Percentiles rank a stretch among this genome's conserved stretches.
phyloP scores from a whole-genome alignment of 2,888 invertebrate genomes.

The Arrhopalites spinosus region DNA sequence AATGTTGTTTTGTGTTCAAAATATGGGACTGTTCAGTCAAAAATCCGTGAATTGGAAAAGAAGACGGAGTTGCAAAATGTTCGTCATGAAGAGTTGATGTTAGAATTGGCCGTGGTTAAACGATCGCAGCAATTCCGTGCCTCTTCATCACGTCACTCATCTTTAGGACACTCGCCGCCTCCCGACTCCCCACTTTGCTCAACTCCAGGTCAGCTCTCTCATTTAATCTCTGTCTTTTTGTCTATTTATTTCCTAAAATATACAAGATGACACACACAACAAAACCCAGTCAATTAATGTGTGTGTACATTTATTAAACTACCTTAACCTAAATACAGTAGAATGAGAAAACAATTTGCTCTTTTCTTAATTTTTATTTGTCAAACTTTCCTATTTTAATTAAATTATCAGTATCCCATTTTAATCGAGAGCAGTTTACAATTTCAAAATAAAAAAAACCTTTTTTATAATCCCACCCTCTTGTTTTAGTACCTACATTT shows the following conservation, averaged over 20 bases:
- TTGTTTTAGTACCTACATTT: too few species aligned
- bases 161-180: slow-evolving; percentile 55
- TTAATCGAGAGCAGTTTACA: too few species aligned
- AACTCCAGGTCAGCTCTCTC: slow-evolving; percentile 53
- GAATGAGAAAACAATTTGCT: too few species aligned
- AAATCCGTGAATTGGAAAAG: slow-evolving; percentile 82
- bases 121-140: slow-evolving; percentile 59
- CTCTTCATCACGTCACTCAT: slow-evolving; percentile 55
- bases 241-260: background rate
- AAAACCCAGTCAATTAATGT: too few species aligned
- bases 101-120: slow-evolving; percentile 79
- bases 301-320: too few species aligned
- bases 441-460: too few species aligned
- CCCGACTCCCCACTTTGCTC: slow-evolving; percentile 56
- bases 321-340: too few species aligned
- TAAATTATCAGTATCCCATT: too few species aligned
- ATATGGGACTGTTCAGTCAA: slow-evolving; percentile 43
- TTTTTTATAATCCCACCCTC: too few species aligned
- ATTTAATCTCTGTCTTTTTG: background rate
- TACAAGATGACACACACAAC: background rate
- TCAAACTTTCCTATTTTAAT: too few species aligned
- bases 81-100: slow-evolving; percentile 85
- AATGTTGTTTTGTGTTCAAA: background rate
- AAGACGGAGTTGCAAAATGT: slow-evolving; percentile 76
- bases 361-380: too few species aligned